These are phyloP conservation scores for Coracias cyanogaster DNA, from an alignment of 2,797 vertebrate species.

Conservation along the genomic window DNA sequence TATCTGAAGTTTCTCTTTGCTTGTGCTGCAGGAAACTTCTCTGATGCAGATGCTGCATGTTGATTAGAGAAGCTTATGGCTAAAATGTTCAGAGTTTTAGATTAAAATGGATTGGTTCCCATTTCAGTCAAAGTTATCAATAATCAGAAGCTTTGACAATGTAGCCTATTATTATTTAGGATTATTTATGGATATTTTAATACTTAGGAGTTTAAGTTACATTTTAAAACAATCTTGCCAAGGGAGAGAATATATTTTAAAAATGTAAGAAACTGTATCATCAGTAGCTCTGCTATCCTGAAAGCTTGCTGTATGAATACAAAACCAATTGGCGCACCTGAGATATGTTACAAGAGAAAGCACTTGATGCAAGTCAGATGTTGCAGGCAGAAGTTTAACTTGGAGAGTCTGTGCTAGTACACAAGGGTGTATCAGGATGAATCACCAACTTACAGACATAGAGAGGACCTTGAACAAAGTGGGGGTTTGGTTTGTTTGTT, in stretches of 20 bases:
- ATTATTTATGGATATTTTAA: constrained; percentile 16
- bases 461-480: not conserved
- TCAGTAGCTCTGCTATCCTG: not conserved
- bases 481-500: no score
- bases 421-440: not conserved
- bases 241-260: not conserved
- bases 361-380: not conserved
- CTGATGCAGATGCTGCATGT: not conserved
- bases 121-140: not conserved
- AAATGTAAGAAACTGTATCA: not conserved
- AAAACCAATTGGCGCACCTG: not conserved
- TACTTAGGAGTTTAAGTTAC: not conserved
- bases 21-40: not conserved
- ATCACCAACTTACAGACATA: not conserved
- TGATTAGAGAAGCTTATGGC: not conserved
- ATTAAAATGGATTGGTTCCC: not conserved
- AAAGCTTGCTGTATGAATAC: not conserved
- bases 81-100: not conserved
- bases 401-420: not conserved
- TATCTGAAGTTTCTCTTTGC: not conserved
- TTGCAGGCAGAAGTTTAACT: not conserved
- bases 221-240: not conserved
- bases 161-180: not conserved
- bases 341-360: not conserved
- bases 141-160: not conserved